Evolutionary conservation across 2,113 vertebrate genomes (phyloP), one percentile per base, ranked within the genome.

Genomic region (Azemiops feae): DNA sequence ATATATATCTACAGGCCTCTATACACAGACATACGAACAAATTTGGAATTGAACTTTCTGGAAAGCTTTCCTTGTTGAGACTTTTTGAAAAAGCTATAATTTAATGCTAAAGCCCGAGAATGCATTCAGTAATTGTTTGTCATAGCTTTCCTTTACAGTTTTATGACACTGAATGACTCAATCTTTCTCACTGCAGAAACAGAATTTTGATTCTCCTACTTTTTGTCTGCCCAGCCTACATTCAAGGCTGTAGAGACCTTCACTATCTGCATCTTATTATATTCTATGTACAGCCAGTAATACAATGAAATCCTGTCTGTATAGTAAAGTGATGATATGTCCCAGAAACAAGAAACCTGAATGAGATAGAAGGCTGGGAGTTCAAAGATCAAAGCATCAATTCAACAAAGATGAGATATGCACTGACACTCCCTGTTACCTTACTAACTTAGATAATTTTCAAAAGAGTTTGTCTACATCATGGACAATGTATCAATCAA

Each of bases 191-290:
- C 34, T 64, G 54, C 50, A 87, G 87, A 81, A 91, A 74, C 58
- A 64, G 14, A 43, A 90, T 85, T 64, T 86, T 90, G 8, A 90
- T 60, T 81, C 55, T 87, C 57, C 23, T n/a, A 87, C n/a, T 53
- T n/a, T 86, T 47, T 85, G 54, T 52, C 54, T 86, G 69, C 39
- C 85, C 54, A 52, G 47, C 27, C 34, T 22, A 92, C 88, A 22
- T 30, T 87, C 58, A 69, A 93, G 85, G 85, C 23, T 93, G 23
- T 54, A 69, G 60, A 93, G 25, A 20, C 50, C 55, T 93, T 53
- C 57, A 87, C 11, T 20, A 45, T 57, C 69, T 86, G 11, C 50
- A 27, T 52, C 4, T n/a, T 25, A 90, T 50, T 93, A 45, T 39
- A 45, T 60, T 45, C 10, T 34, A 12, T 74, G 87, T 57, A n/a